Conservation (phyloP, 2,113 vertebrate genomes). For the Chrysemys picta region DNA sequence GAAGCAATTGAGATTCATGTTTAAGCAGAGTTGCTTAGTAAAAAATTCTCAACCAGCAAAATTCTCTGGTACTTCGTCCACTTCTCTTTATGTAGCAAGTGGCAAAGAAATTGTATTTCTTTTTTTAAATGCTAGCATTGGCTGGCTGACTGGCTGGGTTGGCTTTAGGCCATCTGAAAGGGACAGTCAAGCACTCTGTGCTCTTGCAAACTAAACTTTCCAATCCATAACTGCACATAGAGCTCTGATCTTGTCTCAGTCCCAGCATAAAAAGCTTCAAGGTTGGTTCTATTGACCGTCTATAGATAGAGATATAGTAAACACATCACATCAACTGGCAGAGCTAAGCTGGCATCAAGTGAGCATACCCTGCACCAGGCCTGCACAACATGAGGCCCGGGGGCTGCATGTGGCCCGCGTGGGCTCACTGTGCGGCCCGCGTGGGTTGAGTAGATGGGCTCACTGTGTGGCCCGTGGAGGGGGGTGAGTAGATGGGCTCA, state of each 20-base stretch:
- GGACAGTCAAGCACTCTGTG: background rate
- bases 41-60: slow-evolving; percentile 5
- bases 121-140: background rate
- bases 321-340: background rate
- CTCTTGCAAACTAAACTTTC: background rate
- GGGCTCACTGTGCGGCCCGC: too few species aligned
- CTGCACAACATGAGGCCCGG: too few species aligned
- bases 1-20: slow-evolving; percentile 66
- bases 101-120: background rate
- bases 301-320: background rate
- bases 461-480: too few species aligned
- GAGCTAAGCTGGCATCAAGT: background rate
- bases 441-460: too few species aligned
- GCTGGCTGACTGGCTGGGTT: background rate
- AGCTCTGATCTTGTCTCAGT: background rate
- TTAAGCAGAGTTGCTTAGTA: slow-evolving; percentile 33
- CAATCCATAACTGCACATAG: rapidly evolving
- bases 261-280: background rate
- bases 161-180: background rate
- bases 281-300: background rate
- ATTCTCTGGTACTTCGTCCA: background rate
- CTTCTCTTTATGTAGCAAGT: background rate
- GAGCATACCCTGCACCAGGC: too few species aligned
- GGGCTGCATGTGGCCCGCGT: too few species aligned
- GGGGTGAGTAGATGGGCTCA: too few species aligned